Evolutionary conservation across 2,797 vertebrate genomes (phyloP).

Genomic region (Nyctibius grandis): DNA sequence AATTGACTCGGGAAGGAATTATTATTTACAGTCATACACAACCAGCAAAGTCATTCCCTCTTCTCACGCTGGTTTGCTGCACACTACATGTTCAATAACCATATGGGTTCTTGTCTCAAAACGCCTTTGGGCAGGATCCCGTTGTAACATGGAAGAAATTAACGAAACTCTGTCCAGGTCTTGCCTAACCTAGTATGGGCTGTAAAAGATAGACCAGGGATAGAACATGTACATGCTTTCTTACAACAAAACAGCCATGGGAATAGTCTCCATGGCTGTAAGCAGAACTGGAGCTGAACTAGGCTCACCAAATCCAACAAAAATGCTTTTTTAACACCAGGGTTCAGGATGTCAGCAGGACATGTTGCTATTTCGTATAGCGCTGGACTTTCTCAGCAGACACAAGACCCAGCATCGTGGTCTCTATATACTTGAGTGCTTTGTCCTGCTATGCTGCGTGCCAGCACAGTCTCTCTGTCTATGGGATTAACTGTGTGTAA

Average conservation of each 20-base stretch:
- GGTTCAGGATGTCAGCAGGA: not conserved
- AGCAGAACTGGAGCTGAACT: not conserved
- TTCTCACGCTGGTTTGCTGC: not conserved
- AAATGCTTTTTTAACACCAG: not conserved
- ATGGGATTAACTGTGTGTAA: not conserved
- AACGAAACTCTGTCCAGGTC: not conserved
- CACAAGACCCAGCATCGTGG: not conserved
- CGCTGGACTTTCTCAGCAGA: not conserved
- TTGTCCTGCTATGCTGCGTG: not conserved
- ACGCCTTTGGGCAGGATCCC: not conserved
- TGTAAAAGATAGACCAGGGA: not conserved
- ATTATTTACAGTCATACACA: not conserved
- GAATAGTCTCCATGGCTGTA: not conserved
- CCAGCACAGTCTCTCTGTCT: not conserved
- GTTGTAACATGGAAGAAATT: not conserved
- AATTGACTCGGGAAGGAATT: not conserved
- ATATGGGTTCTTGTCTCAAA: not conserved
- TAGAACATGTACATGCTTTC: rapidly evolving
- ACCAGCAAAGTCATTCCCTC: not conserved
- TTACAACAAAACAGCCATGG: not conserved
- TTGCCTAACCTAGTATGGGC: not conserved
- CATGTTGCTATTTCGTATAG: not conserved
- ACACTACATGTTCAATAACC: not conserved
- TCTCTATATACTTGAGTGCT: not conserved
- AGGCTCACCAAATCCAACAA: not conserved